Evolutionary conservation across 2,797 vertebrate species (phyloP), one percentile per base, ranked within the genome.

Genomic region (Oceanodroma leucorhoa): DNA sequence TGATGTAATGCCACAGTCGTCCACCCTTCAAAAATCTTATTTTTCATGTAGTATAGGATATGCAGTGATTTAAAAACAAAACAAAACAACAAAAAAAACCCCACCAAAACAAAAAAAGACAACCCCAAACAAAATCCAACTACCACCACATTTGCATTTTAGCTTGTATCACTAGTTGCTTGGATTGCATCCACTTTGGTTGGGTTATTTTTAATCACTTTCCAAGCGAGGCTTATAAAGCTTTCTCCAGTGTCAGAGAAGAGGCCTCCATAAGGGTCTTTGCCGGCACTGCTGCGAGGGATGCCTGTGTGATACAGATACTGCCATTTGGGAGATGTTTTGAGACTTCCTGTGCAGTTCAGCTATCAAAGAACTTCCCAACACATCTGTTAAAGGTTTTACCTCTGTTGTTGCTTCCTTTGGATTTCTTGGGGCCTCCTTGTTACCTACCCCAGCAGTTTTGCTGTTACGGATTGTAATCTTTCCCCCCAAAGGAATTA

Each of bases 301-400:
- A 45, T 64, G 60, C 34, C 45, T 45, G 0, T 87, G 61, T 45
- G 76, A 43, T 83, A 79, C 0, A 70, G 93, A 36, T 71, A 43
- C 40, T 50, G 57, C 79, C 3, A 0, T 14, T 5, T 57, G 85
- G 60, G 69, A 91, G 41, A 40, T 77, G 82, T 45, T 80, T 58
- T 40, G 79, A 64, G 83, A 26, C 58, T 88, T 75, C 19, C 53
- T 40, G 7, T 48, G 72, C 61, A 67, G 71, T 70, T 92, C 57
- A 77, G 64, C n/a, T 91, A 67, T 88, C 87, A 88, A 46, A 93
- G 81, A 87, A 46, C 80, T 96, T 94, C 82, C 83, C 81, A 38
- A 64, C 45, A 69, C 80, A 90, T 87, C 92, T 92, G 88, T 54
- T 93, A 76, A 61, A 84, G 53, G 61, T 90, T 93, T 94, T 90